Evolutionary conservation across 2,113 vertebrate genomes (phyloP).

Genomic region (Smithornis capensis): DNA sequence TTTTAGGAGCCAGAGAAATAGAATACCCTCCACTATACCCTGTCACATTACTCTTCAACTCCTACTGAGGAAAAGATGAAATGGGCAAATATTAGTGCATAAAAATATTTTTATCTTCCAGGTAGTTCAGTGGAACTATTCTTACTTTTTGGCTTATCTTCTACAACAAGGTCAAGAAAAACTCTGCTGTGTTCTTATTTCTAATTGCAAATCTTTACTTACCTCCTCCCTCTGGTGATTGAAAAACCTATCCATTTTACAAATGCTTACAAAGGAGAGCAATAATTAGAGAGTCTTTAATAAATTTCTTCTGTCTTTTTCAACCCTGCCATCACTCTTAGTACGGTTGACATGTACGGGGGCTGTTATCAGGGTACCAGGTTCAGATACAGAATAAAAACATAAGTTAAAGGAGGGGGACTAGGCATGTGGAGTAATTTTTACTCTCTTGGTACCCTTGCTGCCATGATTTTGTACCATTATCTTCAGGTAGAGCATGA

Average conservation of each 20-base stretch:
- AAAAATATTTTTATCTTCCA: not conserved
- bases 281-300: not conserved
- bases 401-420: not conserved
- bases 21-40: not conserved
- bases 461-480: not conserved
- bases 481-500: not conserved
- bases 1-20: not conserved
- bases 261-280: not conserved
- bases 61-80: not conserved
- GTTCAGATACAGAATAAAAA: not conserved
- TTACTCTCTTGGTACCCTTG: not conserved
- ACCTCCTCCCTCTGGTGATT: not conserved
- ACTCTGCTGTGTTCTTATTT: not conserved
- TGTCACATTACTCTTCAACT: not conserved
- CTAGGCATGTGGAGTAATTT: accelerated
- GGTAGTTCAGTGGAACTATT: not conserved
- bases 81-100: not conserved
- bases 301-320: not conserved
- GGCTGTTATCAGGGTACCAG: not conserved
- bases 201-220: not conserved
- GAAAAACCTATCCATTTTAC: not conserved
- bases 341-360: not conserved
- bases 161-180: not conserved
- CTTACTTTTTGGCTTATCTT: not conserved
- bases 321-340: not conserved